Evolutionary conservation across 2,797 vertebrate species (phyloP).

Genomic region (Xiphorhynchus erythropygius): DNA sequence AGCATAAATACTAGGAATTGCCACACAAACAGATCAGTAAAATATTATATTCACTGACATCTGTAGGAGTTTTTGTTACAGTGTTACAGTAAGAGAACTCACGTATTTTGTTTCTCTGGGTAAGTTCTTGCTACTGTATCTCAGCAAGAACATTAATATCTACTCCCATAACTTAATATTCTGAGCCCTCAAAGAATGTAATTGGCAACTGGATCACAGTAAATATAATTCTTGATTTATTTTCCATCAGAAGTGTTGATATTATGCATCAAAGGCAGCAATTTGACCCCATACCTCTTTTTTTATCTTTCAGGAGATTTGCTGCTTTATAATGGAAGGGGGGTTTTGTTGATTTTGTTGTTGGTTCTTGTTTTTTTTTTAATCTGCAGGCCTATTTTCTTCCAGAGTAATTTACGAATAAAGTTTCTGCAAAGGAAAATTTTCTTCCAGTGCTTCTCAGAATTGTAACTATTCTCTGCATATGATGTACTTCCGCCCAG

Average conservation of each 20-base stretch:
- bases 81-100: background rate
- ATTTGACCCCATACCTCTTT: background rate
- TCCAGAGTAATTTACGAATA: background rate
- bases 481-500: background rate
- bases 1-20: background rate
- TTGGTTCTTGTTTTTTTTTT: background rate
- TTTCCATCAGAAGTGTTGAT: background rate
- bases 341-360: background rate
- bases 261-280: background rate
- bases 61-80: background rate
- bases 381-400: background rate
- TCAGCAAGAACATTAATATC: background rate
- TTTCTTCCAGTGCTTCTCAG: background rate
- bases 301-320: background rate
- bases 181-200: background rate
- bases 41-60: background rate
- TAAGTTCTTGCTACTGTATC: background rate
- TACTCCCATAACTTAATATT: background rate
- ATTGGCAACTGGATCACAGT: background rate
- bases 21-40: background rate
- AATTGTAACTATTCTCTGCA: background rate
- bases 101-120: background rate
- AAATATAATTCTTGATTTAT: background rate
- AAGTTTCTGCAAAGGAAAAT: background rate
- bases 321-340: background rate